Evolutionary conservation across 2,888 invertebrate species (phyloP), one percentile per base, ranked within the genome.

Genomic region (Chaetogeoica ovagalla): DNA sequence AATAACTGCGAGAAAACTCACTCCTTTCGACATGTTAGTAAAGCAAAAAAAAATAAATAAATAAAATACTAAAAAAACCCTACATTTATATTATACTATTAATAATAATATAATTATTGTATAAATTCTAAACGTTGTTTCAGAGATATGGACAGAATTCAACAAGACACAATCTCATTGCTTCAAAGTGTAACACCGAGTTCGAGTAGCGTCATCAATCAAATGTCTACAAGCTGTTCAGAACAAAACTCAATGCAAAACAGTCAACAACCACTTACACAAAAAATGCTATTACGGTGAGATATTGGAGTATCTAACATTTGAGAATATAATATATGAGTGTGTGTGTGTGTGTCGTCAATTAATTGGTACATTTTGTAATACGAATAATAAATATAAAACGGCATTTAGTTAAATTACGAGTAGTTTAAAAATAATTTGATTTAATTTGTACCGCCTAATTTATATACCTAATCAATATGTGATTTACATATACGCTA

Each of bases 11-110:
- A 79, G 15, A 65, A 75, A 73, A 75, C 62, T 79, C 86, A 86
- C 2, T 88, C 88, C 75, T 57, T 57, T 17, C n/a, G 72, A 30
- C 7, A 63, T 19, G 70, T 70, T 71, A 79, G 69, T 69, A 37
- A 13, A 48, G n/a, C 4, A 30, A 30, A 30, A 30, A 30, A 30
- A 30, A 30, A 30, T 2, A 30, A 30, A 30, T 2, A 30, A 30
- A 60, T 17, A 69, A 55, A 59, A 30, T 55, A 19, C 7, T 15
- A 48, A 21, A 66, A 15, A 59, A 23, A 57, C 48, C n/a, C n/a
- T n/a, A n/a, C n/a, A n/a, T n/a, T n/a, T n/a, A n/a, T n/a, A n/a
- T n/a, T n/a, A n/a, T n/a, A n/a, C n/a, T n/a, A n/a, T n/a, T n/a
- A n/a, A n/a, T n/a, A n/a, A n/a, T n/a, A n/a, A 52, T 63, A 39